phyloP scores from a whole-genome alignment of 2,888 invertebrate genomes.

The Dascillus cervinus region DNA sequence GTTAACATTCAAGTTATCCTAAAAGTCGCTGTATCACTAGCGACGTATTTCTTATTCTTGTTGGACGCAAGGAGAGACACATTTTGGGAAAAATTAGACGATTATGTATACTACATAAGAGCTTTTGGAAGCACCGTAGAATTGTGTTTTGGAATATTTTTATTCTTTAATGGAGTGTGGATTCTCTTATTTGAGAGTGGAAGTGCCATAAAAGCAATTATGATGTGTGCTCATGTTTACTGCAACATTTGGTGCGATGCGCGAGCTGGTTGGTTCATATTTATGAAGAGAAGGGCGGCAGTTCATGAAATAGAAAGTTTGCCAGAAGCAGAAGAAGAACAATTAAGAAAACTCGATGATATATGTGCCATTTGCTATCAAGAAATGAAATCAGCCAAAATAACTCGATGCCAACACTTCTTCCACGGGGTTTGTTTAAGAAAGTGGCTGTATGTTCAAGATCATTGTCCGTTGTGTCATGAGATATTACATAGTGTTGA shows the following conservation, averaged over 20 bases:
- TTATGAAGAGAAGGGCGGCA: conserved; percentile 83
- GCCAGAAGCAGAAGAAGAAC: conserved; percentile 74
- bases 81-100: conserved; percentile 90
- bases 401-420: conserved; percentile 81
- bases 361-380: conserved; percentile 97
- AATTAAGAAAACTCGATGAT: conserved; percentile 70
- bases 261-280: conserved; percentile 82
- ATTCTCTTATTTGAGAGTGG: conserved; percentile 91
- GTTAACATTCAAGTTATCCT: conserved; percentile 90
- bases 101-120: conserved; percentile 89
- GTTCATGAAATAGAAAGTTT: conserved; percentile 89
- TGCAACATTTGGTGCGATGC: conserved; percentile 96
- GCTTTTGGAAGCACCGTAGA: conserved; percentile 91
- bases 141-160: conserved; percentile 87
- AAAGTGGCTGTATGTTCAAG: conserved; percentile 94
- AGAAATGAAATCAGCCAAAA: conserved; percentile 81
- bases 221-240: conserved; percentile 97
- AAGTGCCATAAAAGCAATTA: conserved; percentile 84
- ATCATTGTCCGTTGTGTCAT: conserved; percentile 90
- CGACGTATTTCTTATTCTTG: conserved; percentile 82
- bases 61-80: conserved; percentile 78
- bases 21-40: conserved; percentile 76
- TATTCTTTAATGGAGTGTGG: conserved; percentile 91
- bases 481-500: conserved; percentile 69
- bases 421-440: conserved; percentile 91